These are phyloP conservation scores for Phenacoccus solenopsis DNA, from an alignment of 1,140 invertebrate genomes.

Conservation along the genomic window DNA sequence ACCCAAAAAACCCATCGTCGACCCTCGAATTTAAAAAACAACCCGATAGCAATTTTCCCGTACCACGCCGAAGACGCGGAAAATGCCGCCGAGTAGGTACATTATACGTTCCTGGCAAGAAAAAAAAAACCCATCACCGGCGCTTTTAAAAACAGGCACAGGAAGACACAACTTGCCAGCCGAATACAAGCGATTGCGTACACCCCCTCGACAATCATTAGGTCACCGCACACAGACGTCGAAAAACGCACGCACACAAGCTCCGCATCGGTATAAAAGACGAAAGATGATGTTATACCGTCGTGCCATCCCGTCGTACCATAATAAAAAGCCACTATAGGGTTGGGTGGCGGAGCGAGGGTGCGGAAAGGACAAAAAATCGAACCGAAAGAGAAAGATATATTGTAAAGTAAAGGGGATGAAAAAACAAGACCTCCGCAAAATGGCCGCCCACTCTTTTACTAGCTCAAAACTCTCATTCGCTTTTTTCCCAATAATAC, in stretches of 20 bases:
- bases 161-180: constrained; percentile 11
- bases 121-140: background rate
- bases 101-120: background rate
- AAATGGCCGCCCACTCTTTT: constrained; percentile 25
- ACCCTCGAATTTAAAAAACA: no score
- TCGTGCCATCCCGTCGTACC: background rate
- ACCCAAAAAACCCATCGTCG: no score
- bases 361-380: constrained; percentile 20
- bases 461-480: constrained; percentile 22
- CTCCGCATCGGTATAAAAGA: background rate
- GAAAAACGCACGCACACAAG: constrained; percentile 6
- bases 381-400: constrained; percentile 20
- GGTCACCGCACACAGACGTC: background rate
- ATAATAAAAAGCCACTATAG: background rate
- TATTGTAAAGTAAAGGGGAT: constrained; percentile 11
- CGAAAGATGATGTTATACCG: constrained; percentile 7
- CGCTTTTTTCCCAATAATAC: constrained; percentile 27
- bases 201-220: constrained; percentile 11
- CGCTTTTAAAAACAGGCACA: background rate
- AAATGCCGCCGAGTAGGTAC: background rate
- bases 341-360: background rate
- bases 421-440: constrained; percentile 26
- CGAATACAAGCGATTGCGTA: background rate
- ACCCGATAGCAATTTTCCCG: no score
- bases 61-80: no score